phyloP scores from a whole-genome alignment of 2,797 vertebrate genomes.

The Sebastes melanostomus region DNA sequence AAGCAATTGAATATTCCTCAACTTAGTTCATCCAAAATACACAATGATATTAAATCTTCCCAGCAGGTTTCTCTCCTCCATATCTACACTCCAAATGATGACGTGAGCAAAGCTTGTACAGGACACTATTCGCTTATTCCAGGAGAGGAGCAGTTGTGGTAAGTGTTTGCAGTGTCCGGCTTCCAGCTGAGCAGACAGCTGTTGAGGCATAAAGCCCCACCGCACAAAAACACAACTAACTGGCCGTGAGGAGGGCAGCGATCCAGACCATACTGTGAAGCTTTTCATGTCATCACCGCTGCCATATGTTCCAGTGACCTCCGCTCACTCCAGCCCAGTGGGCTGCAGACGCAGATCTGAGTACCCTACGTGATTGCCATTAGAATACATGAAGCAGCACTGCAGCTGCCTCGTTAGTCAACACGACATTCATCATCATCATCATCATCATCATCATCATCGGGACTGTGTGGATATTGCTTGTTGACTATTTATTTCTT shows the following conservation, averaged over 20 bases:
- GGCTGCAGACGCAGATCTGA: neutral
- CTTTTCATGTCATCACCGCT: constrained; percentile 10
- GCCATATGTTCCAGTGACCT: constrained; percentile 36
- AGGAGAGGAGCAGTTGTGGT: neutral
- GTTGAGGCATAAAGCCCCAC: neutral
- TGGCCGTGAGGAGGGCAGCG: neutral
- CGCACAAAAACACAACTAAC: neutral
- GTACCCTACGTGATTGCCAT: neutral
- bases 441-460: neutral
- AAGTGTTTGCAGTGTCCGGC: neutral
- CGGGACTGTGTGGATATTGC: neutral
- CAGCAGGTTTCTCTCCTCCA: neutral
- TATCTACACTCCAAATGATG: neutral
- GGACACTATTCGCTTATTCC: neutral
- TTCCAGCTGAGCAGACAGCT: constrained; percentile 21
- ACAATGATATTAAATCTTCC: neutral
- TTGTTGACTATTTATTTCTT: neutral
- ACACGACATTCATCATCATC: neutral
- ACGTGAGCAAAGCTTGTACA: neutral
- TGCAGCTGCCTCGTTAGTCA: neutral
- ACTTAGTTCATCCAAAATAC: neutral
- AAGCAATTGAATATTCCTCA: no score
- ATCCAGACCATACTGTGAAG: constrained; percentile 30
- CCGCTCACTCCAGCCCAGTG: constrained; percentile 1
- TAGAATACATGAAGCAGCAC: constrained; percentile 3